phyloP scores from a whole-genome alignment of 2,888 invertebrate species.

The Erebia epiphron region DNA sequence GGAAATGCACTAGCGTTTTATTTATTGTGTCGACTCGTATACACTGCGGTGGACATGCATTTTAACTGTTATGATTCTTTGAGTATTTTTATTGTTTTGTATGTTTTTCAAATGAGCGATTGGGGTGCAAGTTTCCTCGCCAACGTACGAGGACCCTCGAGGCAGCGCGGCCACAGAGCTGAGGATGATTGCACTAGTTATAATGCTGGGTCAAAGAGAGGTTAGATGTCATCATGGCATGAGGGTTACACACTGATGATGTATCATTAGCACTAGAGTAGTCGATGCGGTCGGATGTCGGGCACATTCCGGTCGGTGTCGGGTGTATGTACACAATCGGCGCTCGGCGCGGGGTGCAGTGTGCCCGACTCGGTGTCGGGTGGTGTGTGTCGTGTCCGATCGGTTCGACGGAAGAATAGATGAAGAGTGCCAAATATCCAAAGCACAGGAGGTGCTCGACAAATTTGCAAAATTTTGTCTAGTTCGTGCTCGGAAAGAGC shows the following conservation, averaged over 20 bases:
- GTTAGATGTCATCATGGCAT: constrained; percentile 40
- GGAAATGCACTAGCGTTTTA: neutral
- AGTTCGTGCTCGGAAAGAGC: constrained; percentile 68
- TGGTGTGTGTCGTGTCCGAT: constrained; percentile 60
- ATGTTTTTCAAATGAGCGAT: neutral
- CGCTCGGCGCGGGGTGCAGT: constrained; percentile 48
- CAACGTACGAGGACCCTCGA: neutral
- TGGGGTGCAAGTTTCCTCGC: neutral
- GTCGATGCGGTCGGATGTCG: constrained; percentile 38
- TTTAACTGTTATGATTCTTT: neutral
- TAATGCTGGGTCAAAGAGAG: constrained; percentile 40
- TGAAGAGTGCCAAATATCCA: constrained; percentile 76
- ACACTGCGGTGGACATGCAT: neutral
- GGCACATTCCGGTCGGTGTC: constrained; percentile 43
- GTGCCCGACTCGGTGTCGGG: constrained; percentile 47
- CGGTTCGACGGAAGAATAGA: constrained; percentile 62
- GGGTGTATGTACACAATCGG: constrained; percentile 53
- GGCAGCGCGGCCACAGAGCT: constrained; percentile 35
- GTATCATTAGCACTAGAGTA: constrained; percentile 37
- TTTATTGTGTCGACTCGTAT: neutral
- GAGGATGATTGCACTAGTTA: constrained; percentile 29
- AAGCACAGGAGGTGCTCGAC: constrained; percentile 80
- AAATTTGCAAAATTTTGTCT: constrained; percentile 75
- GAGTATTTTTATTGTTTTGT: no score
- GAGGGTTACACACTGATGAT: constrained; percentile 40